phyloP scores from a whole-genome alignment of 2,113 vertebrate genomes.

The Centrocercus urophasianus region DNA sequence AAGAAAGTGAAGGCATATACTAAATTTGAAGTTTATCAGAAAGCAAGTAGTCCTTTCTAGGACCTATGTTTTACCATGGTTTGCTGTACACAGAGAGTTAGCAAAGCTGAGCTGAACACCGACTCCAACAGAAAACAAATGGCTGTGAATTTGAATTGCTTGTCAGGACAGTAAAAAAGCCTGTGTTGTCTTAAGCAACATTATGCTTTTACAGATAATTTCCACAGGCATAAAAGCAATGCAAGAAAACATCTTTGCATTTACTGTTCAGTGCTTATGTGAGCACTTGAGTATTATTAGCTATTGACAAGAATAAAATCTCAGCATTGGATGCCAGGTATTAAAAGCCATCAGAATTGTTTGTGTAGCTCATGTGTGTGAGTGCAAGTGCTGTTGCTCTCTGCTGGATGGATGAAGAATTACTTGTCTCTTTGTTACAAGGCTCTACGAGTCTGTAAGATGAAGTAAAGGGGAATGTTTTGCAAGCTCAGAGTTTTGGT shows the following conservation, averaged over 20 bases:
- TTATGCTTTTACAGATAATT: neutral
- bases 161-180: neutral
- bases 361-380: neutral
- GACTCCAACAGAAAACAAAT: neutral
- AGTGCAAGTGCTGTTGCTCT: conserved; percentile 46
- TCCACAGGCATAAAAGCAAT: neutral
- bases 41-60: neutral
- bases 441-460: neutral
- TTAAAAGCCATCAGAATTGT: conserved; percentile 2
- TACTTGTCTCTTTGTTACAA: conserved; percentile 41
- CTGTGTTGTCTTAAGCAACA: neutral
- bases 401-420: conserved; percentile 65
- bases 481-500: fast-evolving
- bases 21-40: neutral
- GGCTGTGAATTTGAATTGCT: neutral
- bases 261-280: neutral
- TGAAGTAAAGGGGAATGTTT: neutral
- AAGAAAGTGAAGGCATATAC: neutral
- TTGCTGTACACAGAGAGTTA: neutral
- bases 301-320: neutral
- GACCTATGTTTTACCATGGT: neutral
- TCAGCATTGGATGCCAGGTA: neutral
- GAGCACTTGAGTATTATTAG: neutral
- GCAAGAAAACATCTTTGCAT: neutral
- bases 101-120: neutral